A percentile compares a stretch with the other conserved stretches of the same genome.
These are phyloP conservation scores for Potamarius usumacintae DNA, from an alignment of 2,113 vertebrate species.

Conservation along the genomic window DNA sequence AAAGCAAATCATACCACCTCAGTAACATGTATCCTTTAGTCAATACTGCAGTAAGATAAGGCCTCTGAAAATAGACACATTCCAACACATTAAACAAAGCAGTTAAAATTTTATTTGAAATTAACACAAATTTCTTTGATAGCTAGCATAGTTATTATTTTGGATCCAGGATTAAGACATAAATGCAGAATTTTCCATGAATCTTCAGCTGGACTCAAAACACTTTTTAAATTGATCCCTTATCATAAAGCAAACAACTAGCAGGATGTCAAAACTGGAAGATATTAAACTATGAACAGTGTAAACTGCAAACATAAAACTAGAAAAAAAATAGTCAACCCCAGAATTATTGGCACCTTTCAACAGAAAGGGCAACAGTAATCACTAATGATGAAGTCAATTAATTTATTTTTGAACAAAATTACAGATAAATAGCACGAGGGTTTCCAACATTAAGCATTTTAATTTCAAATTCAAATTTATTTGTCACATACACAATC, in stretches of 20 bases:
- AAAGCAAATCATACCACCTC: not conserved
- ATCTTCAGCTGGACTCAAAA: not conserved
- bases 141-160: not conserved
- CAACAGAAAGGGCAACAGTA: not conserved
- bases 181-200: not conserved
- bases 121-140: not conserved
- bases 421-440: not conserved
- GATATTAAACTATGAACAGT: not conserved
- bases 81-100: slow-evolving; percentile 3
- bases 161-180: not conserved
- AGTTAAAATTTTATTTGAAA: not conserved
- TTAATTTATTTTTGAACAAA: not conserved
- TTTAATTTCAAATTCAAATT: not conserved
- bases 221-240: not conserved
- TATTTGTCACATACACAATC: no score
- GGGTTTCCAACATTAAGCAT: not conserved
- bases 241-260: not conserved
- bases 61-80: not conserved
- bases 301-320: not conserved
- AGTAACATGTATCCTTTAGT: not conserved
- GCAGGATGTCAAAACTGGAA: not conserved
- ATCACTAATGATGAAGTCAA: not conserved
- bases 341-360: not conserved
- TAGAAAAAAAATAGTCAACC: not conserved
- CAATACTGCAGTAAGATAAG: not conserved